These are phyloP conservation scores for Thaumatotibia leucotreta DNA, from an alignment of 1,140 invertebrate species.

Conservation along the genomic window DNA sequence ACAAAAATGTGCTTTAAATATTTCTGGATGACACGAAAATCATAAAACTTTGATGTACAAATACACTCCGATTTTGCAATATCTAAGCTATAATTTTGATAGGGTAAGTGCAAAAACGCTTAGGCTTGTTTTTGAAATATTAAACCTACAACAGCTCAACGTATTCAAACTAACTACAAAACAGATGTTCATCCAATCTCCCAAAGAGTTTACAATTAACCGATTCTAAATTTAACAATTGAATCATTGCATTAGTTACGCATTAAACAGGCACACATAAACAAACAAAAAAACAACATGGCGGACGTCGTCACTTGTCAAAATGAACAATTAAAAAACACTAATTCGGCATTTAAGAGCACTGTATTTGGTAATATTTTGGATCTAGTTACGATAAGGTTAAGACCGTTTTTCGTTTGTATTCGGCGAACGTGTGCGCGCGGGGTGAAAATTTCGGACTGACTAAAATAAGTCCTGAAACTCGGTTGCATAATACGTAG, in stretches of 20 bases:
- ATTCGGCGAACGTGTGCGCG: conserved; percentile 20
- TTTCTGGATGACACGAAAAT: no score
- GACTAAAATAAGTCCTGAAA: conserved; percentile 58
- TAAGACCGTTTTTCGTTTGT: conserved; percentile 7
- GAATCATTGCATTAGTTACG: conserved; percentile 12
- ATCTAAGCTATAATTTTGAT: no score
- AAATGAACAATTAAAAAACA: background rate
- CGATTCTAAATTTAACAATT: conserved; percentile 2
- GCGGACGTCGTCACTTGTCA: background rate
- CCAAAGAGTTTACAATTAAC: background rate
- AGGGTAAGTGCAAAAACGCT: no score
- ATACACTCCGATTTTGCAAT: no score
- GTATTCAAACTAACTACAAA: background rate
- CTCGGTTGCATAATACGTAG: conserved; percentile 64
- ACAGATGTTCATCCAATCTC: background rate
- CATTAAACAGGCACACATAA: background rate
- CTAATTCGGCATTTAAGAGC: background rate
- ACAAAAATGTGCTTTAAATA: no score
- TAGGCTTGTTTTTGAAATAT: no score
- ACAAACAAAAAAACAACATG: conserved; percentile 13
- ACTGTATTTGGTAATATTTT: background rate
- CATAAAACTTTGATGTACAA: no score
- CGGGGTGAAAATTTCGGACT: conserved; percentile 39
- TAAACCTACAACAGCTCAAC: background rate
- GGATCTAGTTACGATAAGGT: conserved; percentile 1